These are phyloP conservation scores for Poeciliopsis presidionis DNA, from an alignment of 2,797 vertebrate species.

Conservation along the genomic window DNA sequence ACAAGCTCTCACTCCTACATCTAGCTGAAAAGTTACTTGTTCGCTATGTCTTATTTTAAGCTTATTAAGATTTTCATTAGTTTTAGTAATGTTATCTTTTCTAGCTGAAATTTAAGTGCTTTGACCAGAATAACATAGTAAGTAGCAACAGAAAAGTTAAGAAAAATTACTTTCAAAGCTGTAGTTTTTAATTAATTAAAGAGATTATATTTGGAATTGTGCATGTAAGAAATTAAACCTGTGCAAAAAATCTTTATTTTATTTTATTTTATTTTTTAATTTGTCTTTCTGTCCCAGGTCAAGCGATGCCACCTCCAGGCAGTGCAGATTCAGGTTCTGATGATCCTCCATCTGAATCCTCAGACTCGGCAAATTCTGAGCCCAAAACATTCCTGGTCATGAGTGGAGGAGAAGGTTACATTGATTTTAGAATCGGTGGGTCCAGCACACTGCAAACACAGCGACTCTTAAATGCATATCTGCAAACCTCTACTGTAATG, in stretches of 20 bases:
- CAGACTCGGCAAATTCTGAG: constrained; percentile 69
- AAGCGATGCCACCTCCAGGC: constrained; percentile 90
- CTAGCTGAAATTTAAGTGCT: neutral
- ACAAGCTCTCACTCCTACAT: no score
- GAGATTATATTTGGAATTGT: neutral
- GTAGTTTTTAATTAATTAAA: neutral
- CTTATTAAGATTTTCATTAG: neutral
- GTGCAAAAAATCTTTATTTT: neutral
- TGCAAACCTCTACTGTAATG: neutral
- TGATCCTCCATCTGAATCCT: constrained; percentile 83
- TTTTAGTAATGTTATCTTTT: neutral
- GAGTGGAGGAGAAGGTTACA: constrained; percentile 98
- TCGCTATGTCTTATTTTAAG: no score
- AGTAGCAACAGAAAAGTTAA: neutral
- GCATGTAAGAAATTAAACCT: neutral
- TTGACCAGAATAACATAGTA: neutral
- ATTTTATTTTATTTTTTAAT: neutral
- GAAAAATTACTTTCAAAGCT: neutral
- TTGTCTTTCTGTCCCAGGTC: constrained; percentile 77
- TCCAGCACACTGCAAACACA: neutral
- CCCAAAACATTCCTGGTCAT: constrained; percentile 89
- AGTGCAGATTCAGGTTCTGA: constrained; percentile 91
- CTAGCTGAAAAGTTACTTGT: no score
- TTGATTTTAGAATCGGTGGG: constrained; percentile 97
- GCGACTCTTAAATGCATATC: neutral